These are phyloP conservation scores for Hyperopisus bebe DNA, from an alignment of 2,113 vertebrate genomes.

Conservation along the genomic window DNA sequence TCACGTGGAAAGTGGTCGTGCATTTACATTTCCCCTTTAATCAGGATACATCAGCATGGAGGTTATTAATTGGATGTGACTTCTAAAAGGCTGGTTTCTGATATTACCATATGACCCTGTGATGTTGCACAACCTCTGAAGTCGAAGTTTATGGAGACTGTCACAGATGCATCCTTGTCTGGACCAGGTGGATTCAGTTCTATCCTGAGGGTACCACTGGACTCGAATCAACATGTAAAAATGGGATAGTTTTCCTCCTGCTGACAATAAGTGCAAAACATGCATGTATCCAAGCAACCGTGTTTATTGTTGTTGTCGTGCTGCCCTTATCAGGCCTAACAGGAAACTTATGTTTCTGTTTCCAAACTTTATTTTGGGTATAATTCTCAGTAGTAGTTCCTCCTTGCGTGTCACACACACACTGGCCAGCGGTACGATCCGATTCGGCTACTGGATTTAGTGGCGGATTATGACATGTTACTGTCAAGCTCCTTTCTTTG, in stretches of 20 bases:
- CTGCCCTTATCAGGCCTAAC: slow-evolving; percentile 24
- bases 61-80: background rate
- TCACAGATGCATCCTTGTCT: background rate
- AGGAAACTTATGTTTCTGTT: slow-evolving; percentile 7
- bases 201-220: background rate
- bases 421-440: background rate
- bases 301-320: background rate
- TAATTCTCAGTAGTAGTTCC: background rate
- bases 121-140: background rate
- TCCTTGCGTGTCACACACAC: background rate
- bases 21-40: background rate
- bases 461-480: background rate
- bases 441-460: background rate
- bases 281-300: slow-evolving; percentile 29
- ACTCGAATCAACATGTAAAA: background rate
- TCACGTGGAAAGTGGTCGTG: background rate
- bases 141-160: background rate
- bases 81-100: background rate
- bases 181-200: background rate
- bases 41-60: background rate
- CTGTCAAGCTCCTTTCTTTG: background rate
- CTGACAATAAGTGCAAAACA: background rate
- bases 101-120: background rate
- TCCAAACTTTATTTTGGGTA: background rate
- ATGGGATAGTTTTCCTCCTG: background rate